Conservation (phyloP, 2,888 invertebrate genomes). For the Zygogramma bicolorata region DNA sequence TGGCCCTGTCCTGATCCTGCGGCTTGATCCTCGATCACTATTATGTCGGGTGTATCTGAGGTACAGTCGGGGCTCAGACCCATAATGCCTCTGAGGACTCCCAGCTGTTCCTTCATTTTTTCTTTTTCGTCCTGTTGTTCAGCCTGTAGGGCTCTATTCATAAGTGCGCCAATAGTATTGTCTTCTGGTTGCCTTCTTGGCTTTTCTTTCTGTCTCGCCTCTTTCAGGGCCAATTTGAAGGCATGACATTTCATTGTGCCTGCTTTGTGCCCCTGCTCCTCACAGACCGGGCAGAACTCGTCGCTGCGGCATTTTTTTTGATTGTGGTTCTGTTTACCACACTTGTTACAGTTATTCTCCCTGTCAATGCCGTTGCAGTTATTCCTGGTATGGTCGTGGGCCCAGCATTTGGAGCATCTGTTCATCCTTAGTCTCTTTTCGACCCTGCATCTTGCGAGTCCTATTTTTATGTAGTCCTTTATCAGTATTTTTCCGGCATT, state of each 20-base stretch:
- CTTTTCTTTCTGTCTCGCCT: not conserved
- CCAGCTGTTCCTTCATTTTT: too few relatives aligned
- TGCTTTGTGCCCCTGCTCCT: not conserved
- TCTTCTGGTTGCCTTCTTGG: not conserved
- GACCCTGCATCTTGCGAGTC: not conserved
- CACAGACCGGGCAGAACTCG: not conserved
- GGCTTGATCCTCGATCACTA: too few relatives aligned
- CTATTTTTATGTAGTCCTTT: not conserved
- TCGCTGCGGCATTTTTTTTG: conserved; percentile 3
- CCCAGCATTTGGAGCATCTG: conserved; percentile 14
- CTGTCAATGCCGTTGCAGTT: conserved; percentile 8
- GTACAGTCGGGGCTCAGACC: too few relatives aligned
- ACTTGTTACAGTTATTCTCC: conserved; percentile 6
- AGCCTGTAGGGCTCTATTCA: too few relatives aligned
- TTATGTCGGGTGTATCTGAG: too few relatives aligned
- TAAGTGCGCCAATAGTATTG: not conserved
- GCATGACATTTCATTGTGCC: not conserved
- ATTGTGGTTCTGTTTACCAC: conserved; percentile 15
- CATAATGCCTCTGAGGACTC: too few relatives aligned
- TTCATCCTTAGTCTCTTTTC: not conserved
- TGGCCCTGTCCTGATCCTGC: too few relatives aligned
- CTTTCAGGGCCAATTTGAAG: not conserved
- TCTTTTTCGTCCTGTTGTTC: too few relatives aligned
- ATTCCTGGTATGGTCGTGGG: not conserved
- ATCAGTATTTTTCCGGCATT: too few relatives aligned